phyloP scores from a whole-genome alignment of 2,113 vertebrate genomes.

The Mustela lutreola region DNA sequence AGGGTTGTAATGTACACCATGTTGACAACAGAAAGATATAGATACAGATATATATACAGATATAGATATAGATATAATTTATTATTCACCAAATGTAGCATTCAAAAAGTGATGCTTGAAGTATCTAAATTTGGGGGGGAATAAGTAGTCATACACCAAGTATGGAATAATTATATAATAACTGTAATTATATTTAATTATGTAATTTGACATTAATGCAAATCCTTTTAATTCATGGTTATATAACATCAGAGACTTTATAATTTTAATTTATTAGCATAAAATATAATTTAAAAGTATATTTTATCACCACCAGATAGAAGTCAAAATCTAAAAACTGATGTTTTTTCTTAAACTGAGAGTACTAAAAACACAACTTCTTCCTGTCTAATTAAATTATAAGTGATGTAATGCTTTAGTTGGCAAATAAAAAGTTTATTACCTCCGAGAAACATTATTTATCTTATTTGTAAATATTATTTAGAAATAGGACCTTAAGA shows the following conservation, averaged over 20 bases:
- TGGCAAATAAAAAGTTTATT: neutral
- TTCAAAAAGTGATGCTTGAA: neutral
- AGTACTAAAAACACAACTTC: neutral
- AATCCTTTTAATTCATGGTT: slow-evolving; percentile 4
- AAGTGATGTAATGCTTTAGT: neutral
- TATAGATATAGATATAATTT: neutral
- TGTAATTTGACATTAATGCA: neutral
- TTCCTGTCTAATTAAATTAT: neutral
- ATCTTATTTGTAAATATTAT: neutral
- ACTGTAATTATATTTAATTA: neutral
- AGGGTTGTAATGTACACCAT: neutral
- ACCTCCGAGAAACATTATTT: neutral
- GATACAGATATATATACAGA: neutral
- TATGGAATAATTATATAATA: slow-evolving; percentile 38
- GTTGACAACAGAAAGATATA: neutral
- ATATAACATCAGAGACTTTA: neutral
- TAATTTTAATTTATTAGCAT: neutral
- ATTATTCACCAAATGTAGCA: neutral
- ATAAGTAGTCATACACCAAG: neutral
- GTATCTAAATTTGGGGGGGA: neutral
- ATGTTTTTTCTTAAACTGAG: neutral
- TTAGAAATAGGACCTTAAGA: neutral
- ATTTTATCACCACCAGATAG: neutral
- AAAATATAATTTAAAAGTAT: neutral
- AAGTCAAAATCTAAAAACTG: neutral